Conservation (phyloP, 2,797 vertebrate species). For the Gallinago nigripennis region DNA sequence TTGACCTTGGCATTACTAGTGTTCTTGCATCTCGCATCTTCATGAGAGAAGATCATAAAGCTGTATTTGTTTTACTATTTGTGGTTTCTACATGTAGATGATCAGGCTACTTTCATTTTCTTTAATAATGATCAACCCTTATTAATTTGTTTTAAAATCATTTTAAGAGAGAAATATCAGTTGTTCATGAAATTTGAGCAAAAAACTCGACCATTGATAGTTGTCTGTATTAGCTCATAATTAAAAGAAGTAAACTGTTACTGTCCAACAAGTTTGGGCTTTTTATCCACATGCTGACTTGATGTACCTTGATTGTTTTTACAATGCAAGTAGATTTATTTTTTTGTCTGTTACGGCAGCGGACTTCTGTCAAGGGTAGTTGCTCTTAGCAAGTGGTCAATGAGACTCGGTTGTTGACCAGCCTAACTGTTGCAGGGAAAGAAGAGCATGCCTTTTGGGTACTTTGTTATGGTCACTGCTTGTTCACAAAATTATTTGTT, state of each 20-base stretch:
- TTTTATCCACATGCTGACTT: not conserved
- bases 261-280: not conserved
- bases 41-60: not conserved
- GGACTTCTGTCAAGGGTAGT: conserved; percentile 8
- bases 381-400: not conserved
- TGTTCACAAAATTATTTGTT: not conserved
- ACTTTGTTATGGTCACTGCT: not conserved
- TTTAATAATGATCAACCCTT: not conserved
- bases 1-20: not conserved
- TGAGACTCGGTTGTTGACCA: not conserved
- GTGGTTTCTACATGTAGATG: not conserved
- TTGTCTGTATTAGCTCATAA: not conserved
- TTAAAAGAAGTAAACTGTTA: not conserved
- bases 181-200: not conserved
- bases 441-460: not conserved
- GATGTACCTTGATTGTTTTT: not conserved
- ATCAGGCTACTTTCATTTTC: not conserved
- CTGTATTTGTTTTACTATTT: not conserved
- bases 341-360: not conserved
- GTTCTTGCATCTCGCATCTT: not conserved
- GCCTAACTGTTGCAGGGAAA: not conserved
- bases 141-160: not conserved
- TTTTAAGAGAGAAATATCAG: not conserved
- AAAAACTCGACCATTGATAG: not conserved
- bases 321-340: not conserved